These are phyloP conservation scores for Diplodus puntazzo DNA, from an alignment of 2,797 vertebrate genomes.

Conservation along the genomic window DNA sequence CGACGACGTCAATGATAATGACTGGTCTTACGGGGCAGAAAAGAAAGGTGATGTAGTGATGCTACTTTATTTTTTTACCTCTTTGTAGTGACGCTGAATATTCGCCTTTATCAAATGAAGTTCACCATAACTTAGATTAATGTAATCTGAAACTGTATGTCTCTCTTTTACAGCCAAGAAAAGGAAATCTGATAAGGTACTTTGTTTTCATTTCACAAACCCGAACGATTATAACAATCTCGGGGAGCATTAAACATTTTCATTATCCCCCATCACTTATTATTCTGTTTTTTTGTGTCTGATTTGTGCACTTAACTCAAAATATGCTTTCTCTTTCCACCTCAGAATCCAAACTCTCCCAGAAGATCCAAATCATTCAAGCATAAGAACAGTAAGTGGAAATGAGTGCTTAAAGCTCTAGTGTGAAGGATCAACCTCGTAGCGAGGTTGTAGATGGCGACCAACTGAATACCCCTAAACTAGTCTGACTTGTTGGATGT, in stretches of 20 bases:
- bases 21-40: constrained; percentile 99
- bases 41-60: constrained; percentile 91
- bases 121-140: background rate
- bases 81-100: background rate
- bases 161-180: constrained; percentile 91
- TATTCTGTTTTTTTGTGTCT: background rate
- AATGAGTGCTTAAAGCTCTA: background rate
- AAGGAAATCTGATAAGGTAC: constrained; percentile 98
- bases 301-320: constrained; percentile 3
- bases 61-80: background rate
- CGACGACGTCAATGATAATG: constrained; percentile 98
- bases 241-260: background rate
- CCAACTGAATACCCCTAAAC: no score
- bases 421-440: no score
- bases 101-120: no score
- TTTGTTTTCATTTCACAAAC: constrained; percentile 45
- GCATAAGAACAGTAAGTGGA: constrained; percentile 96
- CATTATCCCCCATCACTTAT: background rate
- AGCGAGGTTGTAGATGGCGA: no score
- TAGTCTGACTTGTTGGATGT: no score
- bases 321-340: constrained; percentile 17
- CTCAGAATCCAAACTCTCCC: constrained; percentile 97
- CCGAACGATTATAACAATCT: background rate
- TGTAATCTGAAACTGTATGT: constrained; percentile 9
- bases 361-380: constrained; percentile 98